Evolutionary conservation across 1,140 invertebrate genomes (phyloP), one percentile per base, ranked within the genome.

Genomic region (Rhysida immarginata): DNA sequence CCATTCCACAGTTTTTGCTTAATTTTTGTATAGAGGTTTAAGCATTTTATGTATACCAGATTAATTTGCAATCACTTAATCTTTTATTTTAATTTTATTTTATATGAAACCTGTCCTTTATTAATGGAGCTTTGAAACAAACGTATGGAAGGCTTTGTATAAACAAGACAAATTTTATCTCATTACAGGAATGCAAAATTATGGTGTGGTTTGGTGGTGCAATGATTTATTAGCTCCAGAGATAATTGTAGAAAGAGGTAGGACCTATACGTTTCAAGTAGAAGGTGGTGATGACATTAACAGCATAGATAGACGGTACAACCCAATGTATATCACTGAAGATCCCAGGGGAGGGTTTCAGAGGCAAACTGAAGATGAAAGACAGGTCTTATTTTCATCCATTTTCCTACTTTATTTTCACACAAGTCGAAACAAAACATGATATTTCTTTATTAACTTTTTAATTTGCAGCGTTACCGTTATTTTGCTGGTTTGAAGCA

Each of bases 171-270:
- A 41, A 41, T n/a, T 55, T 52, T 13, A 11, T 57, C 14, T 62
- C 50, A 50, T 60, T 58, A 13, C 58, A 82, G 81, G 81, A 53
- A 74, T 80, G 61, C 81, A 84, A 8, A 87, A 85, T 1, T 89
- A 87, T 81, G 88, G 87, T 29, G 87, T 93, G 59, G 86, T 86
- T 11, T 96, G 88, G 87, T 96, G 92, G 71, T 83, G 96, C 61
- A 95, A 96, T 69, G 89, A 91, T 62, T 72, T 81, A 59, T 74
- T 96, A 5, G 89, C 91, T 59, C 90, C 92, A 0, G 89, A 95
- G 68, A 73, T 96, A 5, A 87, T 84, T 52, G 84, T 96, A 41
- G 85, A 90, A 67, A 73, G 91, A 56, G 90, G 89, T 26, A 76
- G 83, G 68, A 92, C 83, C 0, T 96, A 96, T 71, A 86, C 82